Evolutionary conservation across 2,888 invertebrate species (phyloP).

Genomic region (Parelbella ahira): DNA sequence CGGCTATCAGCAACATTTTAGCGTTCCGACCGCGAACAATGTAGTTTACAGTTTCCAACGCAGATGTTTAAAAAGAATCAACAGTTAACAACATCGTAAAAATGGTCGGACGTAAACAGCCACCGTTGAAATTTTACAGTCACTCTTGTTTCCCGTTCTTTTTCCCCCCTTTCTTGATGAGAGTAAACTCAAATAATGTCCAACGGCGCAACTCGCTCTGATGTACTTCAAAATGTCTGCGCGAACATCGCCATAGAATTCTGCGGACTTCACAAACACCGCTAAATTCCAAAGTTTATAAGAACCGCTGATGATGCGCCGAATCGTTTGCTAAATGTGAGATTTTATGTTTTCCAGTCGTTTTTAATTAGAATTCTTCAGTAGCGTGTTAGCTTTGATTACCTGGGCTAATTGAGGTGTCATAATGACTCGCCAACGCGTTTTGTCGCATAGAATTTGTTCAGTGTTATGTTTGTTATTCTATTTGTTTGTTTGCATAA

Average conservation of each 20-base stretch:
- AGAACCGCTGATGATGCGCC: constrained; percentile 8
- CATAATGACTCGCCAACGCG: too few species aligned
- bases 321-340: constrained; percentile 3
- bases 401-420: background rate
- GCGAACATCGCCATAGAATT: constrained; percentile 23
- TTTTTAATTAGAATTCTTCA: constrained; percentile 3
- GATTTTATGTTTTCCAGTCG: background rate
- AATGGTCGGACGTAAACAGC: constrained; percentile 69
- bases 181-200: constrained; percentile 28
- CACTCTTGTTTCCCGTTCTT: constrained; percentile 51
- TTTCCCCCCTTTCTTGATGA: constrained; percentile 32
- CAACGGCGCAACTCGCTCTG: constrained; percentile 24
- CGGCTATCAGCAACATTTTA: constrained; percentile 47
- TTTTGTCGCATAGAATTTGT: background rate
- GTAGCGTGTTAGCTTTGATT: background rate
- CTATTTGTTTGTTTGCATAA: background rate
- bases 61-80: constrained; percentile 79
- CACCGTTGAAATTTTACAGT: constrained; percentile 72
- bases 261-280: constrained; percentile 11
- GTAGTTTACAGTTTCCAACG: constrained; percentile 70
- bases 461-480: constrained; percentile 1
- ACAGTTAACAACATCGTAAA: constrained; percentile 78
- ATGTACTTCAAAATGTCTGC: constrained; percentile 24
- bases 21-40: constrained; percentile 60
- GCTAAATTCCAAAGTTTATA: constrained; percentile 16